Percentiles rank a stretch among this genome's conserved stretches.
Conservation (phyloP, 2,888 invertebrate genomes). For the Proisotoma minuta region DNA sequence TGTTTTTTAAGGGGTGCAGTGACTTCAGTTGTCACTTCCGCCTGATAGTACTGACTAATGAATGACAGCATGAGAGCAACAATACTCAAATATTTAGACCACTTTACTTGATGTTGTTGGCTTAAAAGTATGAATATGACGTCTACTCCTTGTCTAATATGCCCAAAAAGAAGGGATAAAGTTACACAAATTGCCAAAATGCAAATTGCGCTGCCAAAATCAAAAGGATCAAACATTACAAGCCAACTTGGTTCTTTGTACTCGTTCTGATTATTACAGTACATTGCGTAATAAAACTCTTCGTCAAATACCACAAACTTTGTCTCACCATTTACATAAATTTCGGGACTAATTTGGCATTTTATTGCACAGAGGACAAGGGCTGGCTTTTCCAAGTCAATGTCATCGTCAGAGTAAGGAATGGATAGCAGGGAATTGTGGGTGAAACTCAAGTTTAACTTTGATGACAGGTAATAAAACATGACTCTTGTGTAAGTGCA, state of each 20-base stretch:
- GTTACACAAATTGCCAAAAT: not conserved
- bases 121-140: not conserved
- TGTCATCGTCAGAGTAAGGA: not conserved
- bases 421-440: not conserved
- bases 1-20: not conserved
- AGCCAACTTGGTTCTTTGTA: conserved; percentile 6
- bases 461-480: not conserved
- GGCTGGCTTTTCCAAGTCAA: not conserved
- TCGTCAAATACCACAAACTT: not conserved
- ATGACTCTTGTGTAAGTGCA: not conserved
- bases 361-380: not conserved
- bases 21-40: not conserved
- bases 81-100: not conserved
- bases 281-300: not conserved
- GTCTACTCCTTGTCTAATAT: not conserved
- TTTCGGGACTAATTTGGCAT: not conserved
- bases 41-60: conserved; percentile 1
- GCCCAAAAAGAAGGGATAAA: not conserved
- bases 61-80: not conserved
- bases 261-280: not conserved
- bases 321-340: not conserved
- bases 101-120: not conserved
- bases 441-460: not conserved
- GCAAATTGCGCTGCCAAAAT: not conserved
- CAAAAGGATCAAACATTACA: not conserved